Conservation (phyloP, 2,113 vertebrate species). For the Chamaea fasciata region DNA sequence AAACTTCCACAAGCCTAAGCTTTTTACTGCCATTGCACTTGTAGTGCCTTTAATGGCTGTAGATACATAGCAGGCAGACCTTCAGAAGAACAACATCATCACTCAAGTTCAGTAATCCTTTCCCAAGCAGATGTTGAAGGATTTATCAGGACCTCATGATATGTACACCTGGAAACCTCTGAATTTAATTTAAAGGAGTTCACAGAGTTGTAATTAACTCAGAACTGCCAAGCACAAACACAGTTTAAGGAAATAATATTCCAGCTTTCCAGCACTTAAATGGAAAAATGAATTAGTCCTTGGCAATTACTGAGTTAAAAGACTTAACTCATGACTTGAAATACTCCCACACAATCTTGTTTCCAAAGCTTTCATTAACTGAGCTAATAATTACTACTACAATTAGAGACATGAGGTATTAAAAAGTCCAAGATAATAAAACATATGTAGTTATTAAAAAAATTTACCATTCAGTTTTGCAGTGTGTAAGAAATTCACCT, state of each 20-base stretch:
- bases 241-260: constrained; percentile 65
- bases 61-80: constrained; percentile 40
- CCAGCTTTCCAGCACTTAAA: constrained; percentile 45
- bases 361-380: constrained; percentile 67
- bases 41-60: constrained; percentile 35
- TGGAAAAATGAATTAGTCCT: constrained; percentile 65
- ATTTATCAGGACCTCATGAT: constrained; percentile 59
- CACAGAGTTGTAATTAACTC: constrained; percentile 65
- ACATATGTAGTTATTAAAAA: constrained; percentile 30
- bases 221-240: constrained; percentile 57
- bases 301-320: constrained; percentile 74
- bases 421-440: constrained; percentile 61
- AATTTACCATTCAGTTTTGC: background rate
- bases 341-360: constrained; percentile 60
- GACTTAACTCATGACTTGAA: constrained; percentile 62
- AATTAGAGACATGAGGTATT: constrained; percentile 61
- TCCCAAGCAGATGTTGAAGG: constrained; percentile 57
- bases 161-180: constrained; percentile 57
- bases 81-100: constrained; percentile 63
- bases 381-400: constrained; percentile 62
- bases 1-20: background rate
- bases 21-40: constrained; percentile 38
- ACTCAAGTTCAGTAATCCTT: constrained; percentile 55
- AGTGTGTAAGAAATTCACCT: background rate
- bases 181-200: constrained; percentile 63